Evolutionary conservation across 2,113 vertebrate species (phyloP).

Genomic region (Rhinogobius similis): DNA sequence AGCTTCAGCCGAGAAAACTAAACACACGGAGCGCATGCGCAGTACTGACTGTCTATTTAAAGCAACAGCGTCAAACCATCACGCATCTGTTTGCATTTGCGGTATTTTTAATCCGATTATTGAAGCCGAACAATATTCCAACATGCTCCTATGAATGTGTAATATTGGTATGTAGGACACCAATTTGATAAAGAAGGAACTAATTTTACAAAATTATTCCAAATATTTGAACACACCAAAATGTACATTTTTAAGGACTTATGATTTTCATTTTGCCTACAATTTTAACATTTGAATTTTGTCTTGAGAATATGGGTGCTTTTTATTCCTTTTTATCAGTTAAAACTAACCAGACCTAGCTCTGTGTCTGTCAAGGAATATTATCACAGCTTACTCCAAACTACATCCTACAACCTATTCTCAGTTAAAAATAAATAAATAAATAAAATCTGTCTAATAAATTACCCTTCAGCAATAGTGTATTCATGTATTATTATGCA

Average conservation of each 20-base stretch:
- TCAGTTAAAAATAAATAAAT: no score
- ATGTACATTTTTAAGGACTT: no score
- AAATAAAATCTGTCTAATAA: not conserved
- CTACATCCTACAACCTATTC: no score
- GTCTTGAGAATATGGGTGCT: no score
- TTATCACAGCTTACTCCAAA: no score
- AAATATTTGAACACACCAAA: no score
- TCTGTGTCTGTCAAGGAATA: no score
- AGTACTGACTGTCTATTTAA: constrained; percentile 55
- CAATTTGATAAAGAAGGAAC: not conserved
- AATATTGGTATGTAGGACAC: not conserved
- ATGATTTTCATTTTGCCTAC: no score
- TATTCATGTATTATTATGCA: not conserved
- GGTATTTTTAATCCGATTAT: constrained; percentile 24
- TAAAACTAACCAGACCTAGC: no score
- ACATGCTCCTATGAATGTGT: not conserved
- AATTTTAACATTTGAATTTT: no score
- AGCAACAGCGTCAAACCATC: constrained; percentile 51
- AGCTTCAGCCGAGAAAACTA: constrained; percentile 73
- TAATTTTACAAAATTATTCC: no score
- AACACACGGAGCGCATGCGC: constrained; percentile 70
- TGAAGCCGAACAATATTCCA: not conserved
- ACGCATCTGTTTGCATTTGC: constrained; percentile 4
- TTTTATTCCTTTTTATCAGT: no score
- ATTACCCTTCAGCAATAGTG: not conserved